A percentile compares a stretch with the other conserved stretches of the same genome.
Evolutionary conservation across 2,888 invertebrate genomes (phyloP).

Genomic region (Ormyrus pomaceus): DNA sequence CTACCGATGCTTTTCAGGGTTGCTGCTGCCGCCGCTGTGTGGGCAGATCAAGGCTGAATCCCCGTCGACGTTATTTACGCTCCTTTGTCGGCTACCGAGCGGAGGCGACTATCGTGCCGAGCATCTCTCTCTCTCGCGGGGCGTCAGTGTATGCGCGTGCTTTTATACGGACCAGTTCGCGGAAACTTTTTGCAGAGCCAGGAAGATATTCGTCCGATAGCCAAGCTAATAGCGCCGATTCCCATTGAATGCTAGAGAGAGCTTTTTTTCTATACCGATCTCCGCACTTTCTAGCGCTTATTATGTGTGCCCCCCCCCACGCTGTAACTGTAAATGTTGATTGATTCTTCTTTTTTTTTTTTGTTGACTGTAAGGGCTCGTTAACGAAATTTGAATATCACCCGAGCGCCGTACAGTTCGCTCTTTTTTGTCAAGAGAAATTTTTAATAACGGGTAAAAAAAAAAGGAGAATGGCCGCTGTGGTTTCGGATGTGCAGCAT

Average conservation of each 20-base stretch:
- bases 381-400: slow-evolving; percentile 21
- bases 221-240: slow-evolving; percentile 27
- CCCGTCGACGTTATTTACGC: slow-evolving; percentile 39
- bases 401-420: slow-evolving; percentile 13
- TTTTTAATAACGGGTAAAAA: background rate
- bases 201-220: slow-evolving; percentile 4
- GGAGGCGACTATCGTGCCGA: background rate
- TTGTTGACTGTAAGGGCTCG: background rate
- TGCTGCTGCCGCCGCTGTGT: background rate
- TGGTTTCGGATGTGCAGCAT: background rate
- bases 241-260: slow-evolving; percentile 11
- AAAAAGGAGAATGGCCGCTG: too few species aligned
- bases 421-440: background rate
- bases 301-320: background rate
- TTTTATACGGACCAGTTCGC: slow-evolving; percentile 20
- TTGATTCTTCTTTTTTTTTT: slow-evolving; percentile 15
- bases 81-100: slow-evolving; percentile 39
- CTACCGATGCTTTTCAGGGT: background rate
- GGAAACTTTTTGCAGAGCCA: too few species aligned
- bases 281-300: slow-evolving; percentile 37
- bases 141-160: too few species aligned
- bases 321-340: slow-evolving; percentile 24
- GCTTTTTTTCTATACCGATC: background rate
- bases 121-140: slow-evolving; percentile 6
- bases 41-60: slow-evolving; percentile 39